Percentiles rank a stretch among this genome's conserved stretches.
These are phyloP conservation scores for Pseudochirops corinnae DNA, from an alignment of 2,797 vertebrate genomes.

Conservation along the genomic window DNA sequence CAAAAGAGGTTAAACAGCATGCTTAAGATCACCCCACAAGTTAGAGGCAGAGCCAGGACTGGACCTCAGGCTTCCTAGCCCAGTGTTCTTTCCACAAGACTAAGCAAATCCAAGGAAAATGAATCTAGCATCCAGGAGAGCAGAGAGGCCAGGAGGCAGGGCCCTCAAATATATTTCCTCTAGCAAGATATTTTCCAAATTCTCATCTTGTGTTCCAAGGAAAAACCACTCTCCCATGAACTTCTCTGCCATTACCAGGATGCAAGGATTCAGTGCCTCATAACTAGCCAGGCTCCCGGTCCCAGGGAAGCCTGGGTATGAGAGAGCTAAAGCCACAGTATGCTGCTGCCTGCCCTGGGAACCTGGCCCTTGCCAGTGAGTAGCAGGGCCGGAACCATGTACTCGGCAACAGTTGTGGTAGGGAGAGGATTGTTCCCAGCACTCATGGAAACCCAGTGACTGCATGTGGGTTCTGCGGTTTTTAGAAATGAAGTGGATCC, in stretches of 20 bases:
- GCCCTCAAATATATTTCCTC: neutral
- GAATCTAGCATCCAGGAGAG: neutral
- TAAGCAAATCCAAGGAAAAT: conserved; percentile 13
- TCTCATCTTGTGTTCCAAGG: neutral
- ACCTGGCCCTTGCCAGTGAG: conserved; percentile 18
- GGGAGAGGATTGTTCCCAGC: conserved; percentile 61
- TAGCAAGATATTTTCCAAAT: neutral
- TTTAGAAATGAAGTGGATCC: conserved; percentile 71
- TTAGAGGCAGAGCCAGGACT: neutral
- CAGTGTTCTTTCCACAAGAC: neutral
- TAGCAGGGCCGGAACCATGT: conserved; percentile 6
- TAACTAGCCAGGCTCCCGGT: neutral
- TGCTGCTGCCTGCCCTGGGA: neutral
- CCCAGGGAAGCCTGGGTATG: neutral
- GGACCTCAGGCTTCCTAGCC: conserved; percentile 20
- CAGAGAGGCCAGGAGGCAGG: neutral
- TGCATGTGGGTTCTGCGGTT: conserved; percentile 74
- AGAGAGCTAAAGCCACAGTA: conserved; percentile 24
- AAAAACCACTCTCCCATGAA: conserved; percentile 4
- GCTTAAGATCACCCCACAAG: neutral
- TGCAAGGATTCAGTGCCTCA: neutral
- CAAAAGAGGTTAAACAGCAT: neutral
- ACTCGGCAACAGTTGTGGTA: conserved; percentile 4
- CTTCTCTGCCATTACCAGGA: neutral
- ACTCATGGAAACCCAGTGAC: conserved; percentile 64